Conservation (phyloP, 2,797 vertebrate genomes). For the Pangasius krempfi region DNA sequence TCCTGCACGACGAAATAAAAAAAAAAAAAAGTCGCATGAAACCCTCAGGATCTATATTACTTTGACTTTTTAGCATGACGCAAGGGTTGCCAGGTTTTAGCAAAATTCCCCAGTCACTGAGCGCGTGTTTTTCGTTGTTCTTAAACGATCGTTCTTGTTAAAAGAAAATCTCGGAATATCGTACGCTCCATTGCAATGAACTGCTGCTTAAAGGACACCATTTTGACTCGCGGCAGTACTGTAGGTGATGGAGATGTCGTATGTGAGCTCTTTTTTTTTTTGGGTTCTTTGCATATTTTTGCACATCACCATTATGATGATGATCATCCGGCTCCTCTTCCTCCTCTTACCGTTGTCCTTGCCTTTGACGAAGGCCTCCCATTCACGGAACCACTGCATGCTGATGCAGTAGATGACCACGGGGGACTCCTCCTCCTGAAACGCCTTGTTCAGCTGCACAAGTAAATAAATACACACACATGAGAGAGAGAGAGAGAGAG, state of each 20-base stretch:
- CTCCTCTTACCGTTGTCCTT: slow-evolving; percentile 85
- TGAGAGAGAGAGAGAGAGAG: background rate
- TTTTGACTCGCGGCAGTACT: background rate
- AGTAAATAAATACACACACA: background rate
- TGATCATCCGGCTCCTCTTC: background rate
- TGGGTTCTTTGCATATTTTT: background rate
- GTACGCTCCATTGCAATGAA: background rate
- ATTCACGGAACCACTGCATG: slow-evolving; percentile 99
- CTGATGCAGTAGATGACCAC: slow-evolving; percentile 98
- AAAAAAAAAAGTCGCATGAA: no score
- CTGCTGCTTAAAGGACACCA: background rate
- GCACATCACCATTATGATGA: background rate
- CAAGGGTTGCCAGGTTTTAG: slow-evolving; percentile 4
- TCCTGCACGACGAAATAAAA: no score
- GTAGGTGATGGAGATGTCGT: background rate
- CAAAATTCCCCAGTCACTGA: background rate
- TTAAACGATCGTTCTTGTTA: no score
- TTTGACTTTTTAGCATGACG: background rate
- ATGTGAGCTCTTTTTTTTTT: background rate
- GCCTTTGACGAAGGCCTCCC: slow-evolving; percentile 98
- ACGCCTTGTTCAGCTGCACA: slow-evolving; percentile 94
- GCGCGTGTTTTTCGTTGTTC: background rate
- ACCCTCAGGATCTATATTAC: no score
- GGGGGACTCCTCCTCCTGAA: slow-evolving; percentile 97
- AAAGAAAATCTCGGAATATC: background rate